Conservation (phyloP, 2,888 invertebrate species). For the Rhimphoctona megacephalus region DNA sequence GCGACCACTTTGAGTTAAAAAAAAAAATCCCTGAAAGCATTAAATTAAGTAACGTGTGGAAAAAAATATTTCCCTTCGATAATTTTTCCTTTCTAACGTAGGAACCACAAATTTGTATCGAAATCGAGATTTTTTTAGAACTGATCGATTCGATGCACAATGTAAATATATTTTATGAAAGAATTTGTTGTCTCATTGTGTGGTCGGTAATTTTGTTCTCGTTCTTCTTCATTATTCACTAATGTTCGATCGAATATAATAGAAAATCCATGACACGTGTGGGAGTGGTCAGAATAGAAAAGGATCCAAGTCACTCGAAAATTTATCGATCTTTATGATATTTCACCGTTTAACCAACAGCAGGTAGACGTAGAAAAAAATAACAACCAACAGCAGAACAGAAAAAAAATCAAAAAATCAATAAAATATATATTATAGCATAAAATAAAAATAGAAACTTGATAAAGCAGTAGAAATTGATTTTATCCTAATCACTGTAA, state of each 20-base stretch:
- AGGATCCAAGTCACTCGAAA: constrained; percentile 13
- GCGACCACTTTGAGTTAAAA: not conserved
- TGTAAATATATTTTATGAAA: not conserved
- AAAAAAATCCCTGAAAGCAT: constrained; percentile 1
- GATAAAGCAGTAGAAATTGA: not conserved
- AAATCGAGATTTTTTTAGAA: constrained; percentile 6
- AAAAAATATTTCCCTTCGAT: not conserved
- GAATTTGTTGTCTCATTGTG: constrained; percentile 55
- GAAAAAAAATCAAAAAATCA: constrained; percentile 17
- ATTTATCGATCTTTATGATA: constrained; percentile 47
- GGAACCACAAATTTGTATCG: constrained; percentile 13
- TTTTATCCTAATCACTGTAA: too few relatives aligned
- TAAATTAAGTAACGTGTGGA: constrained; percentile 38
- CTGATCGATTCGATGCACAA: constrained; percentile 22
- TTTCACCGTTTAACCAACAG: constrained; percentile 56
- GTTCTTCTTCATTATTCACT: constrained; percentile 54
- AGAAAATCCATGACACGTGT: constrained; percentile 51
- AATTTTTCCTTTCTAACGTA: not conserved
- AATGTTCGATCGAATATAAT: constrained; percentile 60
- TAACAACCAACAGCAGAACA: not conserved
- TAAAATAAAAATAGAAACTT: not conserved
- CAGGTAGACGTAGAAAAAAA: constrained; percentile 57
- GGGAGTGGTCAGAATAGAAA: constrained; percentile 50
- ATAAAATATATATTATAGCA: not conserved
- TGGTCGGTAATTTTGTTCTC: constrained; percentile 44